These are phyloP conservation scores for Calidris pygmaea DNA, from an alignment of 2,113 vertebrate genomes.

Conservation along the genomic window DNA sequence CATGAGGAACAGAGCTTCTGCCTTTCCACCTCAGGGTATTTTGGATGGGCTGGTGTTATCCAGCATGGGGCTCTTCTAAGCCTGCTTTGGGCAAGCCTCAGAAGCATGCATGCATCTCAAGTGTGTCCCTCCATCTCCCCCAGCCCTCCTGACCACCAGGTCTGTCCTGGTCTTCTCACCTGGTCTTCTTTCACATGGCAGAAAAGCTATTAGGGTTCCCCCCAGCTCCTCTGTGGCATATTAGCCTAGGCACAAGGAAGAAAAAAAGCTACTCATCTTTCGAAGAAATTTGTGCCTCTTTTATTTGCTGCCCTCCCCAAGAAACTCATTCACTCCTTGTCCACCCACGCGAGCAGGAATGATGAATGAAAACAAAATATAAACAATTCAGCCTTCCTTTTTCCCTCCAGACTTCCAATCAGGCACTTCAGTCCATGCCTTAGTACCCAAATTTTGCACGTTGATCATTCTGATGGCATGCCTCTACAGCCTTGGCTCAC, in stretches of 20 bases:
- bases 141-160: neutral
- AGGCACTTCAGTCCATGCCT: neutral
- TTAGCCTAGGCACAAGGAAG: neutral
- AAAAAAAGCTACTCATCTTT: constrained; percentile 5
- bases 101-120: neutral
- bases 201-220: neutral
- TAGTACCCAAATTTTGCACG: neutral
- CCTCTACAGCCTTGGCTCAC: neutral
- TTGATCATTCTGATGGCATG: neutral
- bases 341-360: constrained; percentile 24
- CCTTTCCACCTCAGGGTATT: neutral
- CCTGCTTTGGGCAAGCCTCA: neutral
- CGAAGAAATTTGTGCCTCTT: constrained; percentile 1
- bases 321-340: constrained; percentile 56
- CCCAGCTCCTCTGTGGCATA: neutral
- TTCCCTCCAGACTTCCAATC: neutral
- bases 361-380: constrained; percentile 46
- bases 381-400: constrained; percentile 20
- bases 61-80: neutral
- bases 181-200: neutral
- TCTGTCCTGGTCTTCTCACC: neutral
- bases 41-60: neutral
- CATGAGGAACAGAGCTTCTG: neutral
- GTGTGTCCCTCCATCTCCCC: neutral
- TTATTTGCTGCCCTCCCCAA: constrained; percentile 36